Conservation (phyloP, 1,140 invertebrate species). For the Callitettix versicolor region DNA sequence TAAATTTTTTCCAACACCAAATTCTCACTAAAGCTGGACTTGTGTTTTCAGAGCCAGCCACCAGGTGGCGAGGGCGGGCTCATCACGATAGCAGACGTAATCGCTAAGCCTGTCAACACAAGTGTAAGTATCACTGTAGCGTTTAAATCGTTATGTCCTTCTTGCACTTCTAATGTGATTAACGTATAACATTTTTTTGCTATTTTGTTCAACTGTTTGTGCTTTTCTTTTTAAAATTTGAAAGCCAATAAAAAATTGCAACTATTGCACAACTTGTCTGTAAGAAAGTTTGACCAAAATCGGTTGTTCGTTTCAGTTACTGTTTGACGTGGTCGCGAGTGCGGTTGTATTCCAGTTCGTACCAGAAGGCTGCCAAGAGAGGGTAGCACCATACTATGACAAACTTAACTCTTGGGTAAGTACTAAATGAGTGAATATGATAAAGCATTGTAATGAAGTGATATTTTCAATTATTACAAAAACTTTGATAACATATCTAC, state of each 20-base stretch:
- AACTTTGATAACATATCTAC: neutral
- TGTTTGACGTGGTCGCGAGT: slow-evolving; percentile 71
- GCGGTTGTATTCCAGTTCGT: slow-evolving; percentile 84
- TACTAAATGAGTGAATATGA: neutral
- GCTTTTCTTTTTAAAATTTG: slow-evolving; percentile 4
- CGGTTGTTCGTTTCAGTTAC: slow-evolving; percentile 40
- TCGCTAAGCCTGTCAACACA: slow-evolving; percentile 50
- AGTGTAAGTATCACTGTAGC: slow-evolving; percentile 35
- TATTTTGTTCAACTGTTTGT: no score
- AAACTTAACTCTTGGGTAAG: slow-evolving; percentile 79
- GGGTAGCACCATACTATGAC: slow-evolving; percentile 70
- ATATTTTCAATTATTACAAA: neutral
- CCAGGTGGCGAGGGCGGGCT: slow-evolving; percentile 56
- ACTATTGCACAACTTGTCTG: no score
- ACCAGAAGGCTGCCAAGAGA: slow-evolving; percentile 42
- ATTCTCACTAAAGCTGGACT: no score
- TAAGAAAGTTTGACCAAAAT: no score
- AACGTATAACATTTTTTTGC: slow-evolving; percentile 9
- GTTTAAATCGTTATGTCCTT: slow-evolving; percentile 3
- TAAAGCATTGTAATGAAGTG: neutral
- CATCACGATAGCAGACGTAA: slow-evolving; percentile 48
- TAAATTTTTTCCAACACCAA: no score
- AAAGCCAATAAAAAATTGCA: no score
- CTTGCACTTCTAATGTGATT: neutral
- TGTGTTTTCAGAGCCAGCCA: slow-evolving; percentile 50